Conservation (phyloP, 2,888 invertebrate genomes). For the Nipponacmea schrenckii region DNA sequence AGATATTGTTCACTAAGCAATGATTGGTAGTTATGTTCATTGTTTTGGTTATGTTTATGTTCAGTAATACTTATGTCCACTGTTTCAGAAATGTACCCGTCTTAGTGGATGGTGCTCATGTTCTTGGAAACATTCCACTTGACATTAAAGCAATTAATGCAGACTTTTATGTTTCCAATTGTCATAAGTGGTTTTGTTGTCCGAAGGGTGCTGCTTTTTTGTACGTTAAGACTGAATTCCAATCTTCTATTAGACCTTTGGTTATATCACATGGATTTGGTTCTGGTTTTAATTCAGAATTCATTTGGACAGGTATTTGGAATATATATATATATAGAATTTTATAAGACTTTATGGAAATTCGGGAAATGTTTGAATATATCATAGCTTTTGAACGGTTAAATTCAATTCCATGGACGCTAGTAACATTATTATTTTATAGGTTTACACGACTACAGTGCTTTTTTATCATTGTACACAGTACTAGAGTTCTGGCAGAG, state of each 20-base stretch:
- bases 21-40: no score
- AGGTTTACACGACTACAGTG: constrained; percentile 64
- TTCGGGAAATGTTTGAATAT: not conserved
- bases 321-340: not conserved
- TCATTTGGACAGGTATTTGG: constrained; percentile 63
- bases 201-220: constrained; percentile 64
- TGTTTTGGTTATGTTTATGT: no score
- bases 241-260: constrained; percentile 51
- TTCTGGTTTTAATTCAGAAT: constrained; percentile 64
- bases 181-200: constrained; percentile 66
- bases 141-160: constrained; percentile 47
- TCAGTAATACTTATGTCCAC: not conserved
- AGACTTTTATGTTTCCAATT: constrained; percentile 64
- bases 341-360: not conserved
- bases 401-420: not conserved
- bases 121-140: constrained; percentile 55
- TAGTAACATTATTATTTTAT: constrained; percentile 16
- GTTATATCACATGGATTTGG: constrained; percentile 66
- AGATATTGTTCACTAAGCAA: no score
- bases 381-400: not conserved
- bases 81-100: constrained; percentile 53
- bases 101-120: constrained; percentile 66
- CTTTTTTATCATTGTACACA: constrained; percentile 57
- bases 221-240: constrained; percentile 55
- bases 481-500: constrained; percentile 61